Conservation (phyloP, 1,140 invertebrate genomes). For the Lasioglossum baleicum region DNA sequence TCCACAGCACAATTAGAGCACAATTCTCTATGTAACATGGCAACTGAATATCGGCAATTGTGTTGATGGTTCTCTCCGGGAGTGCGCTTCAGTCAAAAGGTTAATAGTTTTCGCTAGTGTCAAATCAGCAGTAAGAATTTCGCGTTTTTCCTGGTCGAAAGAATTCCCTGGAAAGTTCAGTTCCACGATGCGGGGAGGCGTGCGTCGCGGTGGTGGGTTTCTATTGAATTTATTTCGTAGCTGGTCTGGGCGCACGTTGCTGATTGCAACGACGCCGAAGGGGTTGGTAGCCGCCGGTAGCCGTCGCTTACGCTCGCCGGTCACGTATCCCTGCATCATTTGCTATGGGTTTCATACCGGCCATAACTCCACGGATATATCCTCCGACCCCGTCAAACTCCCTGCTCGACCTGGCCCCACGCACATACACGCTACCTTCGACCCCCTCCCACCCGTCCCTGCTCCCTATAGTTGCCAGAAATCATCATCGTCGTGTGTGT, state of each 20-base stretch:
- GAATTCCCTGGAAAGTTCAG: no score
- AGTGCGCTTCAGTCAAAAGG: no score
- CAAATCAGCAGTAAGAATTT: no score
- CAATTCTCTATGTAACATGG: no score
- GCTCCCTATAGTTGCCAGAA: no score
- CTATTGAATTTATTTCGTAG: conserved; percentile 73
- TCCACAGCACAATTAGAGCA: no score
- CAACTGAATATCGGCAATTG: no score
- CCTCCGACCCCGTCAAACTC: conserved; percentile 52
- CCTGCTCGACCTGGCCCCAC: conserved; percentile 1
- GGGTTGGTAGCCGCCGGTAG: conserved; percentile 47
- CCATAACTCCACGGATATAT: conserved; percentile 77
- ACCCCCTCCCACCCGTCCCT: not conserved
- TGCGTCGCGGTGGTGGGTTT: conserved; percentile 47
- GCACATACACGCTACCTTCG: not conserved
- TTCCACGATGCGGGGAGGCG: not conserved
- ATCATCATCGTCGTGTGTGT: no score
- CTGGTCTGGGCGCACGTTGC: conserved; percentile 60
- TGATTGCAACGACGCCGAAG: conserved; percentile 73
- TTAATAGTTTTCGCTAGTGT: no score
- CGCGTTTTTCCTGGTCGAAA: no score
- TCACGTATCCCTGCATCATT: conserved; percentile 79
- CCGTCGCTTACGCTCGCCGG: conserved; percentile 66
- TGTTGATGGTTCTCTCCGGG: no score
- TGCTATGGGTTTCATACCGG: conserved; percentile 79